Evolutionary conservation across 2,113 vertebrate species (phyloP), one percentile per base, ranked within the genome.

Genomic region (Psophia crepitans): DNA sequence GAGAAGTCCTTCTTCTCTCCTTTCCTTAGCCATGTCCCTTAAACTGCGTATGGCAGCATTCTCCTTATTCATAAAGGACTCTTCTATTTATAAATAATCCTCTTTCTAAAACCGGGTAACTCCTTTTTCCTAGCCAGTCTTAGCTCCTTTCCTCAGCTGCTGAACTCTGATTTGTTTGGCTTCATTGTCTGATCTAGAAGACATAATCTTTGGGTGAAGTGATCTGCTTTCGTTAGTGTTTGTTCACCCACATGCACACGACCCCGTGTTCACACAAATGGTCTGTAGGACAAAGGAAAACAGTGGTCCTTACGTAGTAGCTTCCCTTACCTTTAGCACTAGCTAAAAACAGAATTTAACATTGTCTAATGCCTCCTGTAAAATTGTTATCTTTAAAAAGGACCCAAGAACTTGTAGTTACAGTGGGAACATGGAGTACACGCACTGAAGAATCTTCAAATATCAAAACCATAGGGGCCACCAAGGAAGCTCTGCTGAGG

Each of bases 401-500:
- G 12, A 46, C 5, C 3, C 2, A 41, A 16, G 24, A 41, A 35
- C 19, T 76, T 20, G 0, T 17, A 64, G 14, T 68, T 64, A 60
- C 32, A 71, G 11, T 33, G 18, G 28, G 16, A 88, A 88, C 0
- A 0, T 33, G 41, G 5, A 3, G 0, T 32, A 44, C 4, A 4
- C 63, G 14, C 13, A 35, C 8, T 33, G 44, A 84, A 69, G 49
- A 43, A 57, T 53, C 58, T 81, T 77, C 49, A 84, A 48, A 87
- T 65, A 33, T 17, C 39, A 87, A 56, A 30, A 64, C 3, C 2
- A 0, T 26, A 37, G 33, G 33, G 43, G 5, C 30, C 68, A 64
- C 43, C 54, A 86, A 83, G 14, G 37, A 37, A 79, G 24, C 6
- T 71, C 43, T 56, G 58, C 33, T 28, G 41, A 84, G 49, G 30